phyloP scores from a whole-genome alignment of 2,888 invertebrate species.

The Graphium colonna region DNA sequence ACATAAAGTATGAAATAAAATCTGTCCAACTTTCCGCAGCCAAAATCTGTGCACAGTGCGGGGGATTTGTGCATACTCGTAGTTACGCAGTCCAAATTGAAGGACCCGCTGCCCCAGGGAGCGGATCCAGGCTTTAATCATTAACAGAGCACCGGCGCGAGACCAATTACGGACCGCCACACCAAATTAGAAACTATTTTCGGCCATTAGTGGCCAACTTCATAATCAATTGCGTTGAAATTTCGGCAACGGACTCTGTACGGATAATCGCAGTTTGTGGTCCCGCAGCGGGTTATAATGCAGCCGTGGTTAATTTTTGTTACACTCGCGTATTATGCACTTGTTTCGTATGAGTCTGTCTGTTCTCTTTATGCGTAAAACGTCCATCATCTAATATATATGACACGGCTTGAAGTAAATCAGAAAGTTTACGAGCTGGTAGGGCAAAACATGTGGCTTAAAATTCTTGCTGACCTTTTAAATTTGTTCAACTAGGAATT shows the following conservation, averaged over 20 bases:
- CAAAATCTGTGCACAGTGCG: too few relatives aligned
- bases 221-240: conserved; percentile 78
- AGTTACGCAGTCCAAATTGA: conserved; percentile 32
- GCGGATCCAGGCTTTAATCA: conserved; percentile 51
- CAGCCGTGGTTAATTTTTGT: conserved; percentile 62
- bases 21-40: neutral
- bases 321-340: conserved; percentile 64
- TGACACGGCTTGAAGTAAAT: too few relatives aligned
- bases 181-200: conserved; percentile 79
- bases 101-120: conserved; percentile 36
- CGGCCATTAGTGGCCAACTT: conserved; percentile 76
- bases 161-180: conserved; percentile 68
- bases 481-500: too few relatives aligned
- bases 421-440: too few relatives aligned
- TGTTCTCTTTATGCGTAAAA: too few relatives aligned
- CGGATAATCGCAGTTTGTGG: conserved; percentile 78
- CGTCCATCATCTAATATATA: too few relatives aligned
- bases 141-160: conserved; percentile 66
- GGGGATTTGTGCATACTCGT: neutral
- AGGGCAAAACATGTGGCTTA: too few relatives aligned
- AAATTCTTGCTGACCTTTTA: too few relatives aligned
- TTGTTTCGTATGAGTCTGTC: too few relatives aligned
- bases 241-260: conserved; percentile 71
- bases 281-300: conserved; percentile 74
- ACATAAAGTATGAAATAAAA: neutral